phyloP scores from a whole-genome alignment of 2,113 vertebrate species.

The Indri indri region DNA sequence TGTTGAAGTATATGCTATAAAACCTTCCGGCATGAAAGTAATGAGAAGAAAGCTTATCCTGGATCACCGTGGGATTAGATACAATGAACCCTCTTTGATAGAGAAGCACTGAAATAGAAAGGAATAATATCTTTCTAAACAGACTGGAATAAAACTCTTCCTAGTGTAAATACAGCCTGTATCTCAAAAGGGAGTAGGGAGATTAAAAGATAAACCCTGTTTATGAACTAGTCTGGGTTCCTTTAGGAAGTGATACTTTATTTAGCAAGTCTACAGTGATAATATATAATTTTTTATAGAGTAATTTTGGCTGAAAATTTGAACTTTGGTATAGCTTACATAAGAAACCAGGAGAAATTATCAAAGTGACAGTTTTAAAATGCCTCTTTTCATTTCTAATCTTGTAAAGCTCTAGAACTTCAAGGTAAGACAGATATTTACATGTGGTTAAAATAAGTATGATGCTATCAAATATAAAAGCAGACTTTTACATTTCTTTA shows the following conservation, averaged over 20 bases:
- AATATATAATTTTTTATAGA: constrained; percentile 10
- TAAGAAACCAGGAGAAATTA: background rate
- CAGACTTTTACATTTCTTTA: constrained; percentile 36
- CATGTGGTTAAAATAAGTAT: constrained; percentile 71
- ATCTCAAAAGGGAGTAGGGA: constrained; percentile 10
- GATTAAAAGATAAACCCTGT: constrained; percentile 45
- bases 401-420: constrained; percentile 14
- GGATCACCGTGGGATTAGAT: background rate
- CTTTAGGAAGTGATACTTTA: background rate
- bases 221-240: background rate
- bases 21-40: background rate
- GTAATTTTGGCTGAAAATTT: constrained; percentile 31
- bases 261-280: background rate
- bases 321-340: background rate
- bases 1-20: background rate
- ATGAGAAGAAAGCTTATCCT: background rate
- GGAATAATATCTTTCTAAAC: background rate
- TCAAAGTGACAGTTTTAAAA: constrained; percentile 23
- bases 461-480: constrained; percentile 73
- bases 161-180: constrained; percentile 8
- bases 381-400: background rate
- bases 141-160: constrained; percentile 14
- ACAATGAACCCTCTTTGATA: background rate
- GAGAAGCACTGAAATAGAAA: background rate
- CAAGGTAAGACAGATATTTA: constrained; percentile 59